These are phyloP conservation scores for Notocelia uddmanniana DNA, from an alignment of 2,888 invertebrate species.

Conservation along the genomic window DNA sequence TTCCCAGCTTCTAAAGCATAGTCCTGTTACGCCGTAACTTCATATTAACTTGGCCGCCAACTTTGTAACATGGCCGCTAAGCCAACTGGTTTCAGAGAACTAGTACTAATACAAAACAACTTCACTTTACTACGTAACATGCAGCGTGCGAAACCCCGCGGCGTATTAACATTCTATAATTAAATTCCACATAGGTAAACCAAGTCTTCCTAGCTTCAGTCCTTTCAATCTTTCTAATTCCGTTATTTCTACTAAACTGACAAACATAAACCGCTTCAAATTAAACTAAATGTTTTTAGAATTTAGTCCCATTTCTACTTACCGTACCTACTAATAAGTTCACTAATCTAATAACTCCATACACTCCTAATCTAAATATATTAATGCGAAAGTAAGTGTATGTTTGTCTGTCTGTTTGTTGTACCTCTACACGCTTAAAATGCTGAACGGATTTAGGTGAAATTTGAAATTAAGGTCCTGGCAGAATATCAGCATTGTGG, in stretches of 20 bases:
- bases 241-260: constrained; percentile 55
- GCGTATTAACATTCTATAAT: constrained; percentile 29
- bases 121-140: constrained; percentile 6
- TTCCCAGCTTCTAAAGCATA: neutral
- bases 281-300: neutral
- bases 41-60: constrained; percentile 17
- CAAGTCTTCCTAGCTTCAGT: constrained; percentile 18
- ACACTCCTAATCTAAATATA: no score
- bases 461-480: no score
- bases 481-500: no score
- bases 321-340: no score
- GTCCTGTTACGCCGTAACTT: constrained; percentile 12
- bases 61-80: constrained; percentile 13
- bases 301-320: neutral
- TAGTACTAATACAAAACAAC: neutral
- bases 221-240: constrained; percentile 55
- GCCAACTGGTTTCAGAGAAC: constrained; percentile 3
- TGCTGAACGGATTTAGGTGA: no score
- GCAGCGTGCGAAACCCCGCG: constrained; percentile 1
- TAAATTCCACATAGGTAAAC: constrained; percentile 35
- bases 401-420: no score
- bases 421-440: no score
- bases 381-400: no score
- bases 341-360: no score
- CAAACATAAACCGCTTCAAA: neutral